Percentiles rank a stretch among this genome's conserved stretches.
These are phyloP conservation scores for Urechis unicinctus DNA, from an alignment of 2,888 invertebrate species.

Conservation along the genomic window DNA sequence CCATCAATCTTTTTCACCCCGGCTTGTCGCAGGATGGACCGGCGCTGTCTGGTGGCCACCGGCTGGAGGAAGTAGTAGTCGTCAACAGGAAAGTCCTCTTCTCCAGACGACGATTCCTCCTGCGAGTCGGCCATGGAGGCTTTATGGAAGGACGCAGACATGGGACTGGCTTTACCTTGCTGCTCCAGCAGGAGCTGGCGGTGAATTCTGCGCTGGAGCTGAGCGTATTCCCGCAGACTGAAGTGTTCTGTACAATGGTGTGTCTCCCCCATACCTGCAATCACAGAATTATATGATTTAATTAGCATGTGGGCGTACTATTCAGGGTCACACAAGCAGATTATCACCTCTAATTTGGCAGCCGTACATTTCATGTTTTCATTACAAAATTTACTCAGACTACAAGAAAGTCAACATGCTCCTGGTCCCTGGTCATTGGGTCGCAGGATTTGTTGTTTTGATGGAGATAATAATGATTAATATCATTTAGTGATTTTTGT, in stretches of 20 bases:
- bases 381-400: too few relatives aligned
- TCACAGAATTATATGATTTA: too few relatives aligned
- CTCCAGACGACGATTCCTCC: neutral
- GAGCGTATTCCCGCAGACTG: constrained; percentile 78
- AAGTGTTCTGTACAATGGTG: constrained; percentile 70
- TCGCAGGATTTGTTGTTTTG: too few relatives aligned
- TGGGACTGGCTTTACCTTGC: constrained; percentile 46
- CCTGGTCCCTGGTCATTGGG: too few relatives aligned
- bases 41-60: constrained; percentile 82
- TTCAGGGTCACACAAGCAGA: too few relatives aligned
- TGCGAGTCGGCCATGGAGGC: neutral
- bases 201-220: constrained; percentile 81
- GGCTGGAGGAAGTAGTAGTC: constrained; percentile 60
- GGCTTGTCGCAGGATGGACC: constrained; percentile 76
- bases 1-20: constrained; percentile 91
- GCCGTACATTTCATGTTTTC: too few relatives aligned
- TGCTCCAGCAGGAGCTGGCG: constrained; percentile 71
- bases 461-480: too few relatives aligned
- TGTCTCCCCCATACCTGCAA: constrained; percentile 68
- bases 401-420: too few relatives aligned
- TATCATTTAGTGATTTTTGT: too few relatives aligned
- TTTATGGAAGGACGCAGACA: neutral
- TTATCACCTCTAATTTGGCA: too few relatives aligned
- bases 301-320: too few relatives aligned
- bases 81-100: constrained; percentile 23